Percentiles rank a stretch among this genome's conserved stretches.
Conservation (phyloP, 2,888 invertebrate genomes). For the Rhagonycha lutea region DNA sequence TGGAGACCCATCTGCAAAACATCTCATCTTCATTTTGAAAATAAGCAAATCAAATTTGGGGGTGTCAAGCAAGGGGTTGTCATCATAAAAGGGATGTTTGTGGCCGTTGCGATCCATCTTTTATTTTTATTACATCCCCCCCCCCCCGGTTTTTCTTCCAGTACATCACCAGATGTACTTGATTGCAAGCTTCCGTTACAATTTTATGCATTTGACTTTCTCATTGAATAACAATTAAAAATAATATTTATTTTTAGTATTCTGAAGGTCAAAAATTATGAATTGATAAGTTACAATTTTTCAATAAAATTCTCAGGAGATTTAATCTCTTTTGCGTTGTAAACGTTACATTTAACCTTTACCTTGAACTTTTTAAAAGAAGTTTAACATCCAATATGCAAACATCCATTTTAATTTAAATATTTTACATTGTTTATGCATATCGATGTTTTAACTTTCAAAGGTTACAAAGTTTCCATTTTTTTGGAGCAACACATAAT, state of each 20-base stretch:
- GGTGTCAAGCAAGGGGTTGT: too few species aligned
- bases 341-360: conserved; percentile 12
- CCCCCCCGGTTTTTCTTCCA: too few species aligned
- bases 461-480: background rate
- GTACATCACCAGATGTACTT: background rate
- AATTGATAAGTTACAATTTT: conserved; percentile 3
- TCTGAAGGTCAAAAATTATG: background rate
- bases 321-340: conserved; percentile 13
- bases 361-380: conserved; percentile 16
- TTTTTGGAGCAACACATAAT: background rate
- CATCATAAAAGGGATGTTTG: too few species aligned
- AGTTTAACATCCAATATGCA: conserved; percentile 8
- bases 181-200: background rate
- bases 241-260: background rate
- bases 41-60: background rate
- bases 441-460: background rate
- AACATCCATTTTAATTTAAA: conserved; percentile 5
- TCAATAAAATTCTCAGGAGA: conserved; percentile 4
- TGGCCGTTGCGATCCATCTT: too few species aligned
- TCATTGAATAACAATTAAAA: background rate
- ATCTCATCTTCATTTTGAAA: background rate
- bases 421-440: background rate
- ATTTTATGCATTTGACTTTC: background rate
- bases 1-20: too few species aligned
- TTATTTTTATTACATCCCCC: too few species aligned